phyloP scores from a whole-genome alignment of 2,113 vertebrate genomes.

The Apistogramma diplotaenia region DNA sequence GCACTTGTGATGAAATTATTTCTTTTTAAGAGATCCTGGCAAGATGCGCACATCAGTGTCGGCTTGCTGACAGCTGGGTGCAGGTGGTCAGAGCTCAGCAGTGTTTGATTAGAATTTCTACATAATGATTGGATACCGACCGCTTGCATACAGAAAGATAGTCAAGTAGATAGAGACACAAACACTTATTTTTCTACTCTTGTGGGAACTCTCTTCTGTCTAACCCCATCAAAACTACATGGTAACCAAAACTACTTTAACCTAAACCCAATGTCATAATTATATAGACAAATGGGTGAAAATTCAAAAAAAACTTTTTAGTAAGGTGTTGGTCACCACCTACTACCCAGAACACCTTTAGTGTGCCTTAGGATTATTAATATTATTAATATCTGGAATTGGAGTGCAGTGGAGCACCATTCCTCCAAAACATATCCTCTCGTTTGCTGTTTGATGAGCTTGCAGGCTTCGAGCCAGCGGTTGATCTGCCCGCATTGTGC shows the following conservation, averaged over 20 bases:
- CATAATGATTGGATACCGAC: constrained; percentile 27
- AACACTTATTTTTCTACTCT: background rate
- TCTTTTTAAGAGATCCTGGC: constrained; percentile 50
- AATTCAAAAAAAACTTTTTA: background rate
- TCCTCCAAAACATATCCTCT: background rate
- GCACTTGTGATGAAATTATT: constrained; percentile 50
- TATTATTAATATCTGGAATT: background rate
- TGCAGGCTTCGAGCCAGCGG: too few relatives aligned
- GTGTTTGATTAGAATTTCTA: constrained; percentile 44
- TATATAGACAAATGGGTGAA: background rate
- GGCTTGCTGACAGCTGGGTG: constrained; percentile 38
- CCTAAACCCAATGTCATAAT: background rate
- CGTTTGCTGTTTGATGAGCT: background rate
- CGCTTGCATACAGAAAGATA: background rate
- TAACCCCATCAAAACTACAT: background rate
- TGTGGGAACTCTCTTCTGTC: background rate
- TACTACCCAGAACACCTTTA: background rate
- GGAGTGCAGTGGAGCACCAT: background rate
- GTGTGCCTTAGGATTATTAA: background rate
- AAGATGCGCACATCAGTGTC: constrained; percentile 6
- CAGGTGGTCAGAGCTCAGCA: constrained; percentile 45
- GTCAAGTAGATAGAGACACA: background rate
- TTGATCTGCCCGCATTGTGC: too few relatives aligned
- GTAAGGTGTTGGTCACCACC: background rate
- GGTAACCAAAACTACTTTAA: background rate